phyloP scores from a whole-genome alignment of 1,140 invertebrate genomes.

The Cataglyphis hispanica region DNA sequence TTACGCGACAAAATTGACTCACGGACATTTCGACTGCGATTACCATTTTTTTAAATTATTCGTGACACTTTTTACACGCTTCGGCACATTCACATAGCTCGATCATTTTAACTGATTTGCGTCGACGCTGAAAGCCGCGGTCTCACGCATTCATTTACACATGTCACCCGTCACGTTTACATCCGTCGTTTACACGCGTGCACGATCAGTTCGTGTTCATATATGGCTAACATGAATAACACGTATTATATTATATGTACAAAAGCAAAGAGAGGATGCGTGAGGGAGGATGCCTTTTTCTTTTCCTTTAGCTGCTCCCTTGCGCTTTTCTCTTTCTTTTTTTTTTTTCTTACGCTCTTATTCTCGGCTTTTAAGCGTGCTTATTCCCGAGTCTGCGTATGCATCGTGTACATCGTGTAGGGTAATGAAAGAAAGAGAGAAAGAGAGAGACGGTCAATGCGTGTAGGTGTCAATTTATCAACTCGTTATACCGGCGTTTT shows the following conservation, averaged over 20 bases:
- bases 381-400: conserved; percentile 70
- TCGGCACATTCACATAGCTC: conserved; percentile 29
- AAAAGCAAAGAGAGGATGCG: conserved; percentile 52
- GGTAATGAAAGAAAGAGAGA: conserved; percentile 79
- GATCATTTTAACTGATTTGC: conserved; percentile 52
- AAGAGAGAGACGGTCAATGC: conserved; percentile 80
- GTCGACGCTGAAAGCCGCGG: conserved; percentile 28
- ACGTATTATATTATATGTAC: conserved; percentile 38
- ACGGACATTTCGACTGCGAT: conserved; percentile 2
- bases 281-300: conserved; percentile 9
- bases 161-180: conserved; percentile 21
- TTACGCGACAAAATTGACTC: not conserved
- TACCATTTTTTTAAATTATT: conserved; percentile 5
- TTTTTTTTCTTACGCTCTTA: conserved; percentile 46
- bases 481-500: conserved; percentile 96
- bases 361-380: conserved; percentile 69
- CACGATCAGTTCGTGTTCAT: conserved; percentile 10
- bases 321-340: conserved; percentile 51
- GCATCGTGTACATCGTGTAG: conserved; percentile 74
- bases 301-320: conserved; percentile 1
- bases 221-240: not conserved
- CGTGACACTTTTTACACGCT: not conserved
- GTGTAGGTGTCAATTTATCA: conserved; percentile 86
- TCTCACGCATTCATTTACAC: conserved; percentile 32
- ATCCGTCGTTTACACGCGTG: conserved; percentile 19